Conservation (phyloP, 2,888 invertebrate species). For the Isoperla grammatica region DNA sequence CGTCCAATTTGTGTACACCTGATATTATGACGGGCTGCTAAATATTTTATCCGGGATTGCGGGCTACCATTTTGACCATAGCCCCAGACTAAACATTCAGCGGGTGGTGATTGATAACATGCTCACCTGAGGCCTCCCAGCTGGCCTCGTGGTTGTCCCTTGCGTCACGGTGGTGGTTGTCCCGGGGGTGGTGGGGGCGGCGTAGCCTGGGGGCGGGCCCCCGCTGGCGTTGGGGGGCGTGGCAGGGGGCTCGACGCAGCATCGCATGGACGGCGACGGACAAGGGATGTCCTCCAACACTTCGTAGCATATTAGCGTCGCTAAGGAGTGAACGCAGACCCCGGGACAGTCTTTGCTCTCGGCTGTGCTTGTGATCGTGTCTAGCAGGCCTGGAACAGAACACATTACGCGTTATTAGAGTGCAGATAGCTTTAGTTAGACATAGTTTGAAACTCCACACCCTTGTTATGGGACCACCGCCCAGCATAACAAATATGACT, state of each 20-base stretch:
- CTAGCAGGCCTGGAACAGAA: constrained; percentile 61
- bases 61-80: no score
- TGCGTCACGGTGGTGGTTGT: constrained; percentile 33
- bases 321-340: constrained; percentile 78
- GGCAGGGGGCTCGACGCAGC: constrained; percentile 69
- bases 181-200: constrained; percentile 31
- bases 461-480: no score
- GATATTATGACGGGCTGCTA: no score
- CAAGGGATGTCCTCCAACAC: constrained; percentile 78
- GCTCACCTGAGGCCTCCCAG: constrained; percentile 23
- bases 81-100: no score
- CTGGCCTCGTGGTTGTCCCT: constrained; percentile 35
- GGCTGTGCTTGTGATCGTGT: constrained; percentile 78
- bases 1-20: no score
- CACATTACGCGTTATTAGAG: no score
- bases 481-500: no score
- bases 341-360: constrained; percentile 85
- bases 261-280: constrained; percentile 74
- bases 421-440: no score
- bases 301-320: constrained; percentile 79
- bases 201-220: constrained; percentile 23
- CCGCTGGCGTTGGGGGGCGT: constrained; percentile 46
- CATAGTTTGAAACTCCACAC: no score
- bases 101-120: no score
- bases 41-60: no score